Conservation (phyloP, 1,140 invertebrate genomes). For the Anthonomus grandis region DNA sequence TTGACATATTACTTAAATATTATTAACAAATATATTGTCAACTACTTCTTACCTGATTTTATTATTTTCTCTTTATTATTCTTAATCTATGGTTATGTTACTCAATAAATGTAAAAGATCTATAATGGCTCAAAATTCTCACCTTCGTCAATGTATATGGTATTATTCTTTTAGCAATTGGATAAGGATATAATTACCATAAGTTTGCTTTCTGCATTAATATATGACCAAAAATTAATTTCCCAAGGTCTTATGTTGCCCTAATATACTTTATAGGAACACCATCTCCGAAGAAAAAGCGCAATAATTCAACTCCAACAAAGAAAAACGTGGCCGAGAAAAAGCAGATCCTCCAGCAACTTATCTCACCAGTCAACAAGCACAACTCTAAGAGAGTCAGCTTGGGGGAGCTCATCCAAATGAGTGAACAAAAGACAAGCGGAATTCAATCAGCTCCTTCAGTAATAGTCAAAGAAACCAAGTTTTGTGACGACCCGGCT, state of each 20-base stretch:
- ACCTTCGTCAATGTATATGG: too few relatives aligned
- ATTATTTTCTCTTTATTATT: too few relatives aligned
- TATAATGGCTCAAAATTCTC: too few relatives aligned
- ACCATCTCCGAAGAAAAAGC: slow-evolving; percentile 66
- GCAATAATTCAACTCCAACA: slow-evolving; percentile 68
- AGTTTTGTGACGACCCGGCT: slow-evolving; percentile 52
- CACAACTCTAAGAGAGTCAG: slow-evolving; percentile 56
- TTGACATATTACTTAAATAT: too few relatives aligned
- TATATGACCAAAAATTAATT: neutral
- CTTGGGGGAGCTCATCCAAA: slow-evolving; percentile 65
- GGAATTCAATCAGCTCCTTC: slow-evolving; percentile 25
- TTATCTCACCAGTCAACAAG: slow-evolving; percentile 55
- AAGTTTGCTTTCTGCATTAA: too few relatives aligned
- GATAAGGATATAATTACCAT: too few relatives aligned
- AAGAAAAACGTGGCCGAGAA: slow-evolving; percentile 68
- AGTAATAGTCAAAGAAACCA: slow-evolving; percentile 51
- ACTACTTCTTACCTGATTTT: too few relatives aligned
- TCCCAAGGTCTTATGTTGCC: neutral
- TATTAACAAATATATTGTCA: too few relatives aligned
- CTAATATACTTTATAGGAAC: slow-evolving; percentile 58
- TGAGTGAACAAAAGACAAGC: slow-evolving; percentile 57
- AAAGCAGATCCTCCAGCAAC: slow-evolving; percentile 70
- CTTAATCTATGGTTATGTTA: too few relatives aligned
- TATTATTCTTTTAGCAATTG: too few relatives aligned
- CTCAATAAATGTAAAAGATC: slow-evolving; percentile 3